phyloP scores from a whole-genome alignment of 37 sponge, comb jelly and placozoan genomes.

The Lycopodina hypogea region DNA sequence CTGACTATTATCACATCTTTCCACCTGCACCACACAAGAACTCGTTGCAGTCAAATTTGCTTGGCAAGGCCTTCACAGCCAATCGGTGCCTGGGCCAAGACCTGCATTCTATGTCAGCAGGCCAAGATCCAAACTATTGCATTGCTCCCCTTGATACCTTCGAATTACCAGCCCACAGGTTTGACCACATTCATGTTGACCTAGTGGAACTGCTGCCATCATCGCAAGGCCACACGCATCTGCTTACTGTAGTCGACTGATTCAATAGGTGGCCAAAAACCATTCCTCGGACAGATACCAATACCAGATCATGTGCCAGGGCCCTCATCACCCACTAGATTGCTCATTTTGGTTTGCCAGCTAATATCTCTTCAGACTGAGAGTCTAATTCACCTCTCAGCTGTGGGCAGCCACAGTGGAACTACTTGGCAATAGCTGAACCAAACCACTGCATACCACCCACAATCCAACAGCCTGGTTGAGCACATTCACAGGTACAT shows the following conservation, averaged over 20 bases:
- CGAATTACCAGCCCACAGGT: conserved; percentile 7
- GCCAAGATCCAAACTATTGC: conserved; percentile 12
- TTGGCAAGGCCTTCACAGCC: conserved; percentile 20
- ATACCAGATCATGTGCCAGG: conserved; percentile 10
- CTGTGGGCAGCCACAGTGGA: conserved; percentile 18
- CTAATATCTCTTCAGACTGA: conserved; percentile 20
- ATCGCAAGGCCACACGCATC: conserved; percentile 36
- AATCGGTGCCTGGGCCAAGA: conserved; percentile 11
- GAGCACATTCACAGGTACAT: no score
- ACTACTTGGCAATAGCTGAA: conserved; percentile 26
- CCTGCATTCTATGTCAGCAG: conserved; percentile 23
- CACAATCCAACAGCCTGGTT: no score
- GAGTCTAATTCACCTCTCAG: conserved; percentile 31
- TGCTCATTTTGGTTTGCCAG: conserved; percentile 37
- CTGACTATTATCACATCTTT: conserved; percentile 24
- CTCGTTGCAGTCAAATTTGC: conserved; percentile 9
- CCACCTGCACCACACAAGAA: conserved; percentile 13
- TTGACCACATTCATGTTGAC: conserved; percentile 35
- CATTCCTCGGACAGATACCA: conserved; percentile 21
- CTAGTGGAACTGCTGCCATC: conserved; percentile 35
- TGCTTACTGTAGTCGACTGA: conserved; percentile 40
- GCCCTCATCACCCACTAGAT: conserved; percentile 24
- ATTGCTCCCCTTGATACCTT: neutral
- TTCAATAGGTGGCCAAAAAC: conserved; percentile 39
- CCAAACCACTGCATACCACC: conserved; percentile 25